Percentiles rank a stretch among this genome's conserved stretches.
Evolutionary conservation across 2,797 vertebrate species (phyloP).

Genomic region (Urosaurus nigricauda): DNA sequence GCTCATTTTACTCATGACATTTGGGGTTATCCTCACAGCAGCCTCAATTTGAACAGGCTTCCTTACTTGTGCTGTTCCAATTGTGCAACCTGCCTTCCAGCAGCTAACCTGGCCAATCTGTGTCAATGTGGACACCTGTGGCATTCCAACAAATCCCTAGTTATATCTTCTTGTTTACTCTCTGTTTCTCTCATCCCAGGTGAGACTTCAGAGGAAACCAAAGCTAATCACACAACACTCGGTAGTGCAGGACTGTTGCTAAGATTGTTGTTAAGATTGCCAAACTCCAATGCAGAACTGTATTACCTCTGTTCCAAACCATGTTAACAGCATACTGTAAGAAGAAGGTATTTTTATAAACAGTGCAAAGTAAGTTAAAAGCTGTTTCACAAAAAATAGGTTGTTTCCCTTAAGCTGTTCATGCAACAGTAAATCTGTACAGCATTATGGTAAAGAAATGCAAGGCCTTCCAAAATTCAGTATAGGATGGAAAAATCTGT

Average conservation of each 20-base stretch:
- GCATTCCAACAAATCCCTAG: background rate
- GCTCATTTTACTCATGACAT: background rate
- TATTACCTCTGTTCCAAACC: background rate
- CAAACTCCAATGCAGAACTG: background rate
- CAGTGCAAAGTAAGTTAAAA: background rate
- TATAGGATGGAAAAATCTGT: background rate
- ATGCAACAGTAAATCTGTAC: background rate
- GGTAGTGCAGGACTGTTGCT: too few species aligned
- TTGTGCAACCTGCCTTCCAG: background rate
- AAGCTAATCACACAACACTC: background rate
- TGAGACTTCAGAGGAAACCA: background rate
- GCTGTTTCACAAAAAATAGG: background rate
- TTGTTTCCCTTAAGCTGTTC: background rate
- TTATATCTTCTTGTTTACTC: background rate
- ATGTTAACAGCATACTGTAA: background rate
- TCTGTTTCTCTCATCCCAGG: background rate
- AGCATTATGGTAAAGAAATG: background rate
- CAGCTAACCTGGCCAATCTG: background rate
- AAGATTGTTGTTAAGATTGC: background rate
- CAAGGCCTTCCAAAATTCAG: background rate
- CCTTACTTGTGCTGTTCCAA: background rate
- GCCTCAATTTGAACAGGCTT: background rate
- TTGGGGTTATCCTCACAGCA: background rate
- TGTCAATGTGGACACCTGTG: background rate
- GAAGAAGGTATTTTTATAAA: background rate